These are phyloP conservation scores for Embidobia sp. DNA, from an alignment of 2,888 invertebrate genomes.

Conservation along the genomic window DNA sequence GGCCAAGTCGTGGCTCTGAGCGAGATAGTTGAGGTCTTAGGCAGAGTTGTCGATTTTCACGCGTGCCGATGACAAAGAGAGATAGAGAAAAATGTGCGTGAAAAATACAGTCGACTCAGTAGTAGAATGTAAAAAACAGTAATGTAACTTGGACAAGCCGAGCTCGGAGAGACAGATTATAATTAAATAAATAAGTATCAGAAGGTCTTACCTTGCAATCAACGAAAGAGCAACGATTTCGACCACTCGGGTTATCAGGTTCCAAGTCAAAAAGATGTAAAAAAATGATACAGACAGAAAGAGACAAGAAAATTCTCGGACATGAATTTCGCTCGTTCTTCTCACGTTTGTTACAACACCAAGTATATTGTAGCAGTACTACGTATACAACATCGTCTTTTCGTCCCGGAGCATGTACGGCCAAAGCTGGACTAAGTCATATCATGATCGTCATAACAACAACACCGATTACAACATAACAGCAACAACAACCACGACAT, in stretches of 20 bases:
- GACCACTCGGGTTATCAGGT: constrained; percentile 12
- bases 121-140: constrained; percentile 41
- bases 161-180: constrained; percentile 58
- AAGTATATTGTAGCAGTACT: too few species aligned
- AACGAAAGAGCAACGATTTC: constrained; percentile 57
- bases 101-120: constrained; percentile 36
- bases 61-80: constrained; percentile 27
- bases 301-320: constrained; percentile 40
- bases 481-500: constrained; percentile 16
- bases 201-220: constrained; percentile 68
- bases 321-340: constrained; percentile 45
- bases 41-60: constrained; percentile 33
- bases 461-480: constrained; percentile 26
- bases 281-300: constrained; percentile 44
- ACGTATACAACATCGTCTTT: too few species aligned
- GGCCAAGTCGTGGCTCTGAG: constrained; percentile 13
- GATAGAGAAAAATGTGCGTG: constrained; percentile 57
- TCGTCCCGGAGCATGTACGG: constrained; percentile 14
- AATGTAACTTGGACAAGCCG: constrained; percentile 65
- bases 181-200: constrained; percentile 55
- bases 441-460: neutral
- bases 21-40: neutral
- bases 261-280: constrained; percentile 21
- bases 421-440: constrained; percentile 46
- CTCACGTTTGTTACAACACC: constrained; percentile 1